Conservation (phyloP, 2,888 invertebrate genomes). For the Erebia epiphron region DNA sequence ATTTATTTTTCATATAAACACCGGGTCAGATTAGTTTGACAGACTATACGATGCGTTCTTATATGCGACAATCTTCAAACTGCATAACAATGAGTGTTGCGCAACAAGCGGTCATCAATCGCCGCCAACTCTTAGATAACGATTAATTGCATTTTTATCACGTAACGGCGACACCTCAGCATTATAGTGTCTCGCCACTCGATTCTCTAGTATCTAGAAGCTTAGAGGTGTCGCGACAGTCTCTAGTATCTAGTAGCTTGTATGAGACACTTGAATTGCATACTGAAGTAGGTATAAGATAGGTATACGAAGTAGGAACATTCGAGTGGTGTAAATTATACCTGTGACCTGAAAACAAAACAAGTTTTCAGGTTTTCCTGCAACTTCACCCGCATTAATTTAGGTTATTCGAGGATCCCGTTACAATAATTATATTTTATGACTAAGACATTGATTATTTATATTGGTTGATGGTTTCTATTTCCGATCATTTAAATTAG, state of each 20-base stretch:
- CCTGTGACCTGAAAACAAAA: background rate
- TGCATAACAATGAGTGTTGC: slow-evolving; percentile 16
- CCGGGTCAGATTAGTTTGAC: too few relatives aligned
- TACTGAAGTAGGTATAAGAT: background rate
- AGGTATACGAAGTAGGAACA: background rate
- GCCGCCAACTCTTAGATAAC: slow-evolving; percentile 17
- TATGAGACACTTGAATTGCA: slow-evolving; percentile 4
- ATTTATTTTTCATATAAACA: too few relatives aligned
- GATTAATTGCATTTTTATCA: slow-evolving; percentile 17
- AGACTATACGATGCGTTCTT: too few relatives aligned
- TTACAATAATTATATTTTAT: too few relatives aligned
- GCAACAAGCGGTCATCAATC: slow-evolving; percentile 12
- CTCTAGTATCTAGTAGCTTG: background rate
- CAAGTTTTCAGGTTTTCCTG: background rate
- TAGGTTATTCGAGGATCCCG: too few relatives aligned
- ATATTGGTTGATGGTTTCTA: too few relatives aligned
- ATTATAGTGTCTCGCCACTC: background rate
- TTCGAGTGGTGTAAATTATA: background rate
- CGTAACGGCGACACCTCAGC: slow-evolving; percentile 6
- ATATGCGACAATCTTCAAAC: background rate
- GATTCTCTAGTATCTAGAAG: background rate
- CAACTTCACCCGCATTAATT: too few relatives aligned
- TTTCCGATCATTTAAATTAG: too few relatives aligned
- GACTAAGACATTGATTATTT: too few relatives aligned
- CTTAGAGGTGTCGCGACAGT: background rate